Evolutionary conservation across 1,140 invertebrate species (phyloP), one percentile per base, ranked within the genome.

Genomic region (Brachionus manjavacas): DNA sequence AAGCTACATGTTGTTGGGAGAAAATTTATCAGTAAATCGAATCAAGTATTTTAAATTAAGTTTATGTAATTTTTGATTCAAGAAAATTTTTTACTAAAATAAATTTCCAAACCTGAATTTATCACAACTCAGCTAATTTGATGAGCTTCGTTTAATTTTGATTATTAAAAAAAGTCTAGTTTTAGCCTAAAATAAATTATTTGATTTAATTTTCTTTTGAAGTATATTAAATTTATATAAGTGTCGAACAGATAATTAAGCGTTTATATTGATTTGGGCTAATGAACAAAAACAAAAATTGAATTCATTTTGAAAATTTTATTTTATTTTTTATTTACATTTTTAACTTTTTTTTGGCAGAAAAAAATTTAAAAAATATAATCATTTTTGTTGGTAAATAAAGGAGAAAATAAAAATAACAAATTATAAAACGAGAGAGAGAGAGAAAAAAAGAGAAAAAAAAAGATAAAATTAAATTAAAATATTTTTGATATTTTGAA

Each of bases 341-440:
- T 72, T 41, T 35, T 41, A 43, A 2, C 66, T 41, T 72, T 72
- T 72, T 39, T 72, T 39, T 39, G 14, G 39, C 12, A 16, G 35
- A 35, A 68, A 68, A 68, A 68, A 68, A 16, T 23, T 68, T 68
- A 23, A 31, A 68, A 68, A 68, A 31, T 20, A 72, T 41, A 72
- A 20, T 41, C 31, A 72, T 41, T 60, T 60, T 60, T 60, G 16
- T 60, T 60, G 52, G 20, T 60, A 60, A 60, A 60, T 60, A 60
- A 60, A 60, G 52, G 52, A 60, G 52, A 60, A 52, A 60, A 60
- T 60, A 60, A 60, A 60, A 60, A 60, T 60, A 60, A 60, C 52
- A 60, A 60, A 60, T 60, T 60, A 60, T 8, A 60, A 68, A 68
- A 68, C 23, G 23, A 31, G 66, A 68, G 66, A 68, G 66, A 68